Base-by-base conservation (phyloP, 2,888 invertebrate species). In the Pandemis cinnamomeana region DNA sequence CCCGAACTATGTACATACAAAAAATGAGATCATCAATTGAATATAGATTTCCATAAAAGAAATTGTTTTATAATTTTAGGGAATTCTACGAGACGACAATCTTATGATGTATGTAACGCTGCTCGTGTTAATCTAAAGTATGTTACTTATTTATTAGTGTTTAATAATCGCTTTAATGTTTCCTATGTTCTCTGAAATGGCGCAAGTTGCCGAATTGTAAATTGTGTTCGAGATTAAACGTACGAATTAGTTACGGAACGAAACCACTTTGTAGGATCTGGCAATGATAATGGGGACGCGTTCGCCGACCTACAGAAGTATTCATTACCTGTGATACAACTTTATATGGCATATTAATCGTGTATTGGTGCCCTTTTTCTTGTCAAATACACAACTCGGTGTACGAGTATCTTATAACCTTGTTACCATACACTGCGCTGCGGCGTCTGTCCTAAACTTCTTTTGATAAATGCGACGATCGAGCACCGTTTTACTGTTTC, bases 281-380 rank as follows among this genome's bases (percentile, higher is more conserved):
- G 67, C 36, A 58, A 58, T 53, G 62, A 63, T 60, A 48, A 27
- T 60, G 70, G 73, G 70, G 58, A 66, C 10, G 69, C 73, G 73
- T 66, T 66, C 70, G 70, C 70, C 11, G 51, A 44, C 67, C 74
- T 67, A 61, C 71, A 60, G 62, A 68, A 74, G 74, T 74, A 74
- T 74, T 74, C 66, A 71, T 70, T 74, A 71, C 74, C 74, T 71
- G 74, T 74, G 74, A 74, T 74, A 74, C 73, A 66, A 42, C 70
- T 74, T 70, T 73, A 62, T 74, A 74, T 27, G 61, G 74, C 66
- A 69, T 70, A 62, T 66, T 61, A 67, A 67, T 55, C 51, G 44
- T 51, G 66, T 73, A 60, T 72, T 67, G 74, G 58, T 70, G 68
- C 68, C 68, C 68, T 7, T 61, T 42, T 53, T 62, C 67, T 44